phyloP scores from a whole-genome alignment of 1,140 invertebrate genomes.

The Spodoptera litura region DNA sequence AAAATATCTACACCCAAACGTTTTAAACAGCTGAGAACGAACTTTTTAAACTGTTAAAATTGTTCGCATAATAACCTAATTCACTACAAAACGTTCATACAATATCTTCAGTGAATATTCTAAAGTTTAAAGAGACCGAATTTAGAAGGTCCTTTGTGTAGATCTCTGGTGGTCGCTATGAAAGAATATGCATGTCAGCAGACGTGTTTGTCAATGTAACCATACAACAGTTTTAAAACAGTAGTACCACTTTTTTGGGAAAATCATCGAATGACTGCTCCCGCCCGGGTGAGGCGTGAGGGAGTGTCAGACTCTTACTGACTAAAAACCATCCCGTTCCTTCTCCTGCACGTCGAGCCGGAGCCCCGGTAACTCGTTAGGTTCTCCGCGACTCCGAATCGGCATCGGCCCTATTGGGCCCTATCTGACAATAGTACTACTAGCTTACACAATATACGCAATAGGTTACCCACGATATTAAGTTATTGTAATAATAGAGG shows the following conservation, averaged over 20 bases:
- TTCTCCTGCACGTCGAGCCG: no score
- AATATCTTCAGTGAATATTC: constrained; percentile 42
- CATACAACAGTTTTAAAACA: neutral
- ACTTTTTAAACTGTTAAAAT: constrained; percentile 39
- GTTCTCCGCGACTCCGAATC: no score
- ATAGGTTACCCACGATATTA: no score
- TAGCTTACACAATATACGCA: no score
- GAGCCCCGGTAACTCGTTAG: no score
- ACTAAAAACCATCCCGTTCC: no score
- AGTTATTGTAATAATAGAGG: no score
- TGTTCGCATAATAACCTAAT: constrained; percentile 40
- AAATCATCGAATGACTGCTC: no score
- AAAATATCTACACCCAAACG: neutral
- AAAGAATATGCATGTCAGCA: constrained; percentile 56
- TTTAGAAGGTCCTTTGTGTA: constrained; percentile 39
- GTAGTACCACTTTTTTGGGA: neutral
- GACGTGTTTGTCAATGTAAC: constrained; percentile 46
- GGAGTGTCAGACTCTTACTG: no score
- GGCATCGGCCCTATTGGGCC: no score
- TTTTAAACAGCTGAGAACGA: neutral
- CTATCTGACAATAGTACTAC: neutral
- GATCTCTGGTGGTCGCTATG: constrained; percentile 42
- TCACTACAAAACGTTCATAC: constrained; percentile 19
- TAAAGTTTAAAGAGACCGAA: constrained; percentile 46
- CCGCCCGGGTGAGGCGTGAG: no score